Evolutionary conservation across 2,113 vertebrate genomes (phyloP).

Genomic region (Trematocara stigmaticum): DNA sequence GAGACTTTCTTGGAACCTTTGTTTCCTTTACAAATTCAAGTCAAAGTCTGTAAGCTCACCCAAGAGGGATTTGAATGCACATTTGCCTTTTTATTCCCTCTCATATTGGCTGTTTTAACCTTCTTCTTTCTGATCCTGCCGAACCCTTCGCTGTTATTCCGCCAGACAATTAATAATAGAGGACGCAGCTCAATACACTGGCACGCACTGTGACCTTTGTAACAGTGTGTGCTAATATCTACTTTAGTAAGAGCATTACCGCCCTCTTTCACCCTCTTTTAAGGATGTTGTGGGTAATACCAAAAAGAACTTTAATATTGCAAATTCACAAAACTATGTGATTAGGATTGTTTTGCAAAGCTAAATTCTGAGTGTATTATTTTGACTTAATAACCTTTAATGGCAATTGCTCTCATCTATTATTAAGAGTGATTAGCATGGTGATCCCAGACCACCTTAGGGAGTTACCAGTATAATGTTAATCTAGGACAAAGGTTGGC

Average conservation of each 20-base stretch:
- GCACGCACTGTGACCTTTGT: slow-evolving; percentile 14
- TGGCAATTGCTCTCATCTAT: background rate
- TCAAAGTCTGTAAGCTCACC: background rate
- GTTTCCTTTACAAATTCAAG: background rate
- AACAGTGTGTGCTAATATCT: slow-evolving; percentile 18
- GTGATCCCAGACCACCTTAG: background rate
- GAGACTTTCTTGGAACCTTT: background rate
- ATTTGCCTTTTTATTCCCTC: slow-evolving; percentile 28
- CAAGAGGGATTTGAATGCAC: slow-evolving; percentile 39
- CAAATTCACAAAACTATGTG: background rate
- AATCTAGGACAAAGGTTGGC: background rate
- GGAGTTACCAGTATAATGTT: background rate
- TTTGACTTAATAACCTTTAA: background rate
- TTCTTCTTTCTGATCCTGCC: background rate
- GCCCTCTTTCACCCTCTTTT: slow-evolving; percentile 7
- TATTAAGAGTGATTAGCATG: background rate
- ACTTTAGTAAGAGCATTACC: slow-evolving; percentile 52
- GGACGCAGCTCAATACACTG: background rate
- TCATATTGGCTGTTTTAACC: background rate
- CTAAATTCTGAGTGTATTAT: background rate
- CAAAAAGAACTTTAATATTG: background rate
- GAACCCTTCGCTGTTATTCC: background rate
- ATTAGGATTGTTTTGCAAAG: background rate
- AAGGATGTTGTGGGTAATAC: background rate
- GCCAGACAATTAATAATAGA: background rate